Evolutionary conservation across 2,113 vertebrate genomes (phyloP).

Genomic region (Mobula hypostoma): DNA sequence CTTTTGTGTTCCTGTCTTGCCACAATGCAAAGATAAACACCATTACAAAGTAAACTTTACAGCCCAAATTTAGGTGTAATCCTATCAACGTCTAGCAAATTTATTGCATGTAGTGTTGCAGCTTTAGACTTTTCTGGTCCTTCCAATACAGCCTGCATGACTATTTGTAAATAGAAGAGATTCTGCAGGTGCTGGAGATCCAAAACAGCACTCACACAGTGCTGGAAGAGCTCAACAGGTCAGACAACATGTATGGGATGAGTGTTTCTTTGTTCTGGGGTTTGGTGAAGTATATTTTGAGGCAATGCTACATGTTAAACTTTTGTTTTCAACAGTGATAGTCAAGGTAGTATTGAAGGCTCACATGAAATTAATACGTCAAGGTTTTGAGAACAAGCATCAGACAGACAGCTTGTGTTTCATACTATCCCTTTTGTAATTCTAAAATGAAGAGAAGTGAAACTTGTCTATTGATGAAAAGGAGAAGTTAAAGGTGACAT

Average conservation of each 20-base stretch:
- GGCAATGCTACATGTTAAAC: not conserved
- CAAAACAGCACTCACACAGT: no score
- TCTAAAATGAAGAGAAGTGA: not conserved
- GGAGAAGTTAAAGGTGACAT: no score
- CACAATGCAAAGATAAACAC: no score
- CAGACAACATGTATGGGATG: not conserved
- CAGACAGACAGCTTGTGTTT: not conserved
- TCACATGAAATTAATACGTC: not conserved
- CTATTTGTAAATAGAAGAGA: no score
- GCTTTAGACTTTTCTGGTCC: no score
- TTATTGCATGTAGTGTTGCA: no score
- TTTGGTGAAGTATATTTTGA: not conserved
- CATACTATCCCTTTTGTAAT: not conserved
- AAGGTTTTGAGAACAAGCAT: not conserved
- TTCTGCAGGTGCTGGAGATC: no score
- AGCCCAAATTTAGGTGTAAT: not conserved
- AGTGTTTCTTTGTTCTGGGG: slow-evolving; percentile 1
- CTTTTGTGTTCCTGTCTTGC: no score
- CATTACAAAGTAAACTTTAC: no score
- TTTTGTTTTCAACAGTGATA: not conserved
- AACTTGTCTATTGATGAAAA: not conserved
- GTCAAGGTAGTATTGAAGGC: not conserved
- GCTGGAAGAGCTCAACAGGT: no score
- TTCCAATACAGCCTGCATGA: no score
- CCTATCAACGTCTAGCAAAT: not conserved